A percentile compares a stretch with the other conserved stretches of the same genome.
Conservation (phyloP, 2,888 invertebrate species). For the Sipha maydis region DNA sequence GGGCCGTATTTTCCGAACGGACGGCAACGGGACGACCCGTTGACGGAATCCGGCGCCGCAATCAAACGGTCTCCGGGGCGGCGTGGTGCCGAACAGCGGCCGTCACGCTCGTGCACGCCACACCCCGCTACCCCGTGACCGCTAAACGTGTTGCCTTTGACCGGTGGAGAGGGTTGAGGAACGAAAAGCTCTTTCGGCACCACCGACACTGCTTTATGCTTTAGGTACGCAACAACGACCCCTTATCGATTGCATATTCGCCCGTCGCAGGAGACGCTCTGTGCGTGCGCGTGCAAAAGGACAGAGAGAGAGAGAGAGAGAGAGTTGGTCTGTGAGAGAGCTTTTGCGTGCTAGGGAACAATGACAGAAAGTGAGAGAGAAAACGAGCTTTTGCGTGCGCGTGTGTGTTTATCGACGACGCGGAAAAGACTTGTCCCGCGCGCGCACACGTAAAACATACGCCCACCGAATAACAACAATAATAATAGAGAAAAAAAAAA, state of each 20-base stretch:
- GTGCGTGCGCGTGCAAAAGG: not conserved
- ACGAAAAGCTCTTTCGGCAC: conserved; percentile 34
- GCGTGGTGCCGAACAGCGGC: conserved; percentile 37
- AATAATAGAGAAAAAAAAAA: not conserved
- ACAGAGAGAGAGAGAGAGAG: too few relatives aligned
- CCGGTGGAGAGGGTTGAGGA: not conserved
- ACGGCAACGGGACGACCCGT: not conserved
- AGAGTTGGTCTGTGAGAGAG: too few relatives aligned
- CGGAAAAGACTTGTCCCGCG: not conserved
- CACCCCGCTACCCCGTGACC: not conserved
- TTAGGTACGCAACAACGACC: conserved; percentile 19
- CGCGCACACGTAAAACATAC: not conserved
- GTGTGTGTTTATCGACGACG: not conserved
- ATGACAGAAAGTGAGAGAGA: too few relatives aligned
- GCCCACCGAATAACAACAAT: conserved; percentile 17
- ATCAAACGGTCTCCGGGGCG: not conserved
- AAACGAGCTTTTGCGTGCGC: not conserved
- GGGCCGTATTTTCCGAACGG: not conserved
- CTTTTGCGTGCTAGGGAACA: not conserved
- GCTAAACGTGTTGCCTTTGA: too few relatives aligned
- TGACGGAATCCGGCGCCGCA: not conserved
- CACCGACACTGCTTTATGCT: conserved; percentile 26
- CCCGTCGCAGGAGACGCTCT: not conserved
- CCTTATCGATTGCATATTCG: conserved; percentile 45
- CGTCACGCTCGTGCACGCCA: conserved; percentile 29